Percentiles rank a stretch among this genome's conserved stretches.
phyloP scores from a whole-genome alignment of 2,888 invertebrate genomes.

The Dichetophora obliterata region DNA sequence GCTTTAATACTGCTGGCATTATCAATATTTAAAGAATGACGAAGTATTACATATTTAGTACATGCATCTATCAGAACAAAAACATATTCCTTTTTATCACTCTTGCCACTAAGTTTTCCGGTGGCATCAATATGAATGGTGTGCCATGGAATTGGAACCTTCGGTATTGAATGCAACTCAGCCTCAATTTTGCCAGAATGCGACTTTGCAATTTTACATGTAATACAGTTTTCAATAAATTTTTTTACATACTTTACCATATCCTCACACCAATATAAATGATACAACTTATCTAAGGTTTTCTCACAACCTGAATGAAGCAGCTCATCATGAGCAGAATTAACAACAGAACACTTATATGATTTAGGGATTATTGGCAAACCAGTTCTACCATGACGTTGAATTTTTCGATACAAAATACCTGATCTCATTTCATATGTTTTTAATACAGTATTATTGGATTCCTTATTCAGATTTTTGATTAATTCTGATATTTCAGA shows the following conservation, averaged over 20 bases:
- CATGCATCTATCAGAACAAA: constrained; percentile 37
- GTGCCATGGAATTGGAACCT: constrained; percentile 46
- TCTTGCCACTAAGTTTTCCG: constrained; percentile 40
- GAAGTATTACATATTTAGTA: constrained; percentile 32
- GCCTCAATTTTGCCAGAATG: not conserved
- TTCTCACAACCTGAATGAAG: not conserved
- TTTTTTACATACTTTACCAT: not conserved
- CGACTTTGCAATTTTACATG: not conserved
- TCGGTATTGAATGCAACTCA: constrained; percentile 47
- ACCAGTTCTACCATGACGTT: not conserved
- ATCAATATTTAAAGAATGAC: constrained; percentile 37
- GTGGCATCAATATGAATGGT: constrained; percentile 42
- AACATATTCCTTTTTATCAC: constrained; percentile 34
- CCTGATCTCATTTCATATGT: too few relatives aligned
- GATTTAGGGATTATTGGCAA: too few relatives aligned
- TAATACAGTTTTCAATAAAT: not conserved
- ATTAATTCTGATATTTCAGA: too few relatives aligned
- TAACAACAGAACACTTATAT: too few relatives aligned
- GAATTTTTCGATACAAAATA: too few relatives aligned
- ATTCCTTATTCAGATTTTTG: too few relatives aligned
- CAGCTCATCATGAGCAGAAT: not conserved
- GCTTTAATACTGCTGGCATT: constrained; percentile 36
- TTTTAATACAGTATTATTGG: too few relatives aligned
- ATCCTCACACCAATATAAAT: not conserved
- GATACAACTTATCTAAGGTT: not conserved